Percentiles rank a stretch among this genome's conserved stretches.
Evolutionary conservation across 2,797 vertebrate genomes (phyloP).

Genomic region (Acridotheres tristis): DNA sequence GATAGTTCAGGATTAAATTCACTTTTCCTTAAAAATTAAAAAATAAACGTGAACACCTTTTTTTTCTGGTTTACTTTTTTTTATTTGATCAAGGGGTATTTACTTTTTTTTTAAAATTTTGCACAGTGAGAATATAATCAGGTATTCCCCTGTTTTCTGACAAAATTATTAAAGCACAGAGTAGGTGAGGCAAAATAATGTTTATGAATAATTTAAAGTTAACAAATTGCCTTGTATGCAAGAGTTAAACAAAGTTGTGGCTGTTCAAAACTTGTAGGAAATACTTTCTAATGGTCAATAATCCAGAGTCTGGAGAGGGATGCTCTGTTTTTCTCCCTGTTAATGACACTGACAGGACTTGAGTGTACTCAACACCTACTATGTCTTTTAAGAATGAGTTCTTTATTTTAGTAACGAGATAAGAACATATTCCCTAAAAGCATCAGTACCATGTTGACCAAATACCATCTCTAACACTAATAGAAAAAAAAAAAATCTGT

Average conservation of each 20-base stretch:
- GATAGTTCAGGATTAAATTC: neutral
- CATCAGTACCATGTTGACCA: neutral
- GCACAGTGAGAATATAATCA: neutral
- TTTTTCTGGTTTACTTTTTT: neutral
- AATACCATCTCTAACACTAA: neutral
- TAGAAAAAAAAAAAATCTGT: neutral
- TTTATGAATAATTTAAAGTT: neutral
- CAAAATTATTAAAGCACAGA: neutral
- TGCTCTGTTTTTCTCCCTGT: neutral
- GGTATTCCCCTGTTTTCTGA: neutral
- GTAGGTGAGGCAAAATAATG: neutral
- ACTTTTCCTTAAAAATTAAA: neutral
- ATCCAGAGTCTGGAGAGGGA: neutral
- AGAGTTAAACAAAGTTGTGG: neutral
- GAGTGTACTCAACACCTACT: neutral
- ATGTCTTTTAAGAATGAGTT: neutral
- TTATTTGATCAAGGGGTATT: accelerated
- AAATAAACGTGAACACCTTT: neutral
- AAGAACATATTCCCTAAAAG: neutral
- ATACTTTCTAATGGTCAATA: neutral
- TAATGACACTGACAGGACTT: neutral
- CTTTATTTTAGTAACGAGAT: neutral
- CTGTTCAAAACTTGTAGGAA: neutral
- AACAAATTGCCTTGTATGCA: neutral
- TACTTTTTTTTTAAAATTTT: neutral